Conservation (phyloP, 2,888 invertebrate species). For the Macrosoma leucophasiata region DNA sequence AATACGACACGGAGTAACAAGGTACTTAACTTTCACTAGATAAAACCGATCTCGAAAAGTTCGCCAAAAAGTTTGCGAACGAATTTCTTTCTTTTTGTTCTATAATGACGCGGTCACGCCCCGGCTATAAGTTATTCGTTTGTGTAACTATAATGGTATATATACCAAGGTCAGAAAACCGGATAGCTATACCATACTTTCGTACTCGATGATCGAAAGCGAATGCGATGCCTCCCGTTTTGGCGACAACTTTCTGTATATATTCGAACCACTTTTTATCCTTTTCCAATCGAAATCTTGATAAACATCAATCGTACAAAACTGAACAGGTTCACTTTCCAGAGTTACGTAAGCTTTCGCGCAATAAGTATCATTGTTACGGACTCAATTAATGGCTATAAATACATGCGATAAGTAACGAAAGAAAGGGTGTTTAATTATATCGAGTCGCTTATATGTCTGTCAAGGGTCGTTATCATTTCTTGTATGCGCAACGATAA, state of each 20-base stretch:
- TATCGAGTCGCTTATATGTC: too few species aligned
- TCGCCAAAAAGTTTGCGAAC: slow-evolving; percentile 48
- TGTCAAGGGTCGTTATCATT: too few species aligned
- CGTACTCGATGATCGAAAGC: slow-evolving; percentile 63
- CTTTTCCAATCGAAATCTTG: slow-evolving; percentile 60
- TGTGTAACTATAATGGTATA: slow-evolving; percentile 31
- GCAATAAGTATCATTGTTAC: slow-evolving; percentile 43
- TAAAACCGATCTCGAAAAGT: slow-evolving; percentile 44
- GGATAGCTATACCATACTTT: slow-evolving; percentile 56
- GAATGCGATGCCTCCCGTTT: slow-evolving; percentile 58
- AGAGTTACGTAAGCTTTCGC: slow-evolving; percentile 52
- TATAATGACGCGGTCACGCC: slow-evolving; percentile 52
- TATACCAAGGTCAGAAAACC: slow-evolving; percentile 63
- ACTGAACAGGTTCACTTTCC: slow-evolving; percentile 64
- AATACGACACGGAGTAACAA: slow-evolving; percentile 30
- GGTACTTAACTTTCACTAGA: slow-evolving; percentile 57
- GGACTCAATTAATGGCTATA: slow-evolving; percentile 34
- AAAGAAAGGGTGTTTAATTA: slow-evolving; percentile 57
- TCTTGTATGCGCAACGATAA: too few species aligned
- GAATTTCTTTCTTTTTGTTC: slow-evolving; percentile 51
- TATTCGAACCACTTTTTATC: slow-evolving; percentile 64
- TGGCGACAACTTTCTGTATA: slow-evolving; percentile 65
- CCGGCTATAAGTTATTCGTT: slow-evolving; percentile 39
- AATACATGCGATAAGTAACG: slow-evolving; percentile 32
- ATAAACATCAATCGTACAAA: slow-evolving; percentile 59